Percentiles rank a stretch among this genome's conserved stretches.
Evolutionary conservation across 2,797 vertebrate species (phyloP).

Genomic region (Limnodromus scolopaceus): DNA sequence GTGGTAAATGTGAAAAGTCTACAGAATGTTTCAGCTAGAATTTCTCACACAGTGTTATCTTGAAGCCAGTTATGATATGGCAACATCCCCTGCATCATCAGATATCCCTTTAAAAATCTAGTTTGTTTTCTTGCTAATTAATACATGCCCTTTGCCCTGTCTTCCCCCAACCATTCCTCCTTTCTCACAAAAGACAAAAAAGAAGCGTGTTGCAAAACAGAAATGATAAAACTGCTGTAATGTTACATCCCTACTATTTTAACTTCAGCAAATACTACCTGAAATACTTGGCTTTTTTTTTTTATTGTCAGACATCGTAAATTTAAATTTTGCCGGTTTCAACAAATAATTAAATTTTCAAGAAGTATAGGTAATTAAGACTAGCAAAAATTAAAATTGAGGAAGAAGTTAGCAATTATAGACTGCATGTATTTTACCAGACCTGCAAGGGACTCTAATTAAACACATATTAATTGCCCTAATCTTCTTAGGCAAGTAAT

Average conservation of each 20-base stretch:
- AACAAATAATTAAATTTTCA: slow-evolving; percentile 47
- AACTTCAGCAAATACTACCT: not conserved
- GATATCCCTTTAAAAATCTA: not conserved
- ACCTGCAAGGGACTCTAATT: slow-evolving; percentile 75
- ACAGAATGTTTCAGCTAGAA: not conserved
- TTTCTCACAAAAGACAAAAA: not conserved
- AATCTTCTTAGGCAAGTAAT: slow-evolving; percentile 75
- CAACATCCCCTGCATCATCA: not conserved
- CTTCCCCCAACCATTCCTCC: not conserved
- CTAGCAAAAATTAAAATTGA: slow-evolving; percentile 63
- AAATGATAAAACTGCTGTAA: not conserved
- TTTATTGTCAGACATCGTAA: not conserved
- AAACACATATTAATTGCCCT: slow-evolving; percentile 73
- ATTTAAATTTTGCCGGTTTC: slow-evolving; percentile 15
- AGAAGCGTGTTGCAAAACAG: not conserved
- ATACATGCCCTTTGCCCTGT: not conserved
- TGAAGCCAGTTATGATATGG: not conserved
- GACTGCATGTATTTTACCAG: slow-evolving; percentile 48
- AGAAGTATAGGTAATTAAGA: slow-evolving; percentile 61
- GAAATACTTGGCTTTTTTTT: not conserved
- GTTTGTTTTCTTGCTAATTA: not conserved
- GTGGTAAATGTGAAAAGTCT: not conserved
- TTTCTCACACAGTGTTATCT: not conserved
- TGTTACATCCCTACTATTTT: not conserved
- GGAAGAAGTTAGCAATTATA: slow-evolving; percentile 50